phyloP scores from a whole-genome alignment of 2,888 invertebrate genomes.

The Caenorhabditis sp. region DNA sequence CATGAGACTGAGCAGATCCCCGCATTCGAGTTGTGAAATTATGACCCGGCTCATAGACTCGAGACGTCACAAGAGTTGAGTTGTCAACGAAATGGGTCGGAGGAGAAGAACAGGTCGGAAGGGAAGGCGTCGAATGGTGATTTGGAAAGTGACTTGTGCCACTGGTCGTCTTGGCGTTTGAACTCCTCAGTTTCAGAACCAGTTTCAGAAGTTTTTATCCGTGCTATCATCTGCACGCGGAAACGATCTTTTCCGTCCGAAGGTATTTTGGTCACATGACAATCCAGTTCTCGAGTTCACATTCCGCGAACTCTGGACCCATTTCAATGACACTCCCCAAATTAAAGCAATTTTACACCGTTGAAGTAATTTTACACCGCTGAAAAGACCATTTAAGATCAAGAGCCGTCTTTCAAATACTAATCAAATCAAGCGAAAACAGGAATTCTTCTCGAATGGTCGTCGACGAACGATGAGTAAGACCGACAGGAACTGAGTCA shows the following conservation, averaged over 20 bases:
- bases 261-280: no score
- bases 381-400: no score
- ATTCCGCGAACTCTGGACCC: no score
- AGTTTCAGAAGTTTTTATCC: no score
- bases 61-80: not conserved
- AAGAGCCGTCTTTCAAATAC: no score
- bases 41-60: not conserved
- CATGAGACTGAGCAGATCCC: not conserved
- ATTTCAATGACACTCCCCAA: no score
- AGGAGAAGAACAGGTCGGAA: not conserved
- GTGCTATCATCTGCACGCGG: no score
- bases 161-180: not conserved
- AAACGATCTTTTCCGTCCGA: no score
- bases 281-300: no score
- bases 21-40: not conserved
- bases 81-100: conserved; percentile 9
- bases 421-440: not conserved
- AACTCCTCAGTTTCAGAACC: no score
- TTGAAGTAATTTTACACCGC: no score
- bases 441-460: not conserved
- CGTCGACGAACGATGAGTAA: conserved; percentile 1
- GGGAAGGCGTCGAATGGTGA: conserved; percentile 6
- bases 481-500: not conserved
- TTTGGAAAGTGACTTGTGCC: not conserved
- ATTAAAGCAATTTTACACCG: no score